These are phyloP conservation scores for Agonopterix arenella DNA, from an alignment of 2,888 invertebrate species.

Conservation along the genomic window DNA sequence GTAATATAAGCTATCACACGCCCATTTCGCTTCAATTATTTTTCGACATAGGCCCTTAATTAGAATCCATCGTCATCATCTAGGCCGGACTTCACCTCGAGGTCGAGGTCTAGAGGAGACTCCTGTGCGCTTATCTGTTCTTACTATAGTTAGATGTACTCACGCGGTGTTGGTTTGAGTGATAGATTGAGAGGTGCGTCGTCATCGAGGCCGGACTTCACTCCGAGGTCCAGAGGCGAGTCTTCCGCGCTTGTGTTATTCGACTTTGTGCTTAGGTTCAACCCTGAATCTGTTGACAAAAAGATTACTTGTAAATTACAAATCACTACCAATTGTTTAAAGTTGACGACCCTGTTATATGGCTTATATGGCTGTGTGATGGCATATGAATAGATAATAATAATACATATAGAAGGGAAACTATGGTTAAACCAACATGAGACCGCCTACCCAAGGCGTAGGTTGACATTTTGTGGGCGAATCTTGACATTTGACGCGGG, in stretches of 20 bases:
- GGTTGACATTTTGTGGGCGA: no score
- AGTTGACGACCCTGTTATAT: no score
- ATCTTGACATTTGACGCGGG: no score
- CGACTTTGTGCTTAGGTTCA: constrained; percentile 64
- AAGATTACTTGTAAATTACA: background rate
- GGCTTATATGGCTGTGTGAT: no score
- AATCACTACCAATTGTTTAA: no score
- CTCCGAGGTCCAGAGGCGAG: constrained; percentile 67
- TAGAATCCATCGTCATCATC: constrained; percentile 75
- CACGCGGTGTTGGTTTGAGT: constrained; percentile 80
- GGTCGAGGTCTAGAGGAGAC: constrained; percentile 67
- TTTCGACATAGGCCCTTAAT: no score
- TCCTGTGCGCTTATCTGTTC: constrained; percentile 40
- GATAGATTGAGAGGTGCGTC: constrained; percentile 91
- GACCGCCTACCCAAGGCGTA: no score
- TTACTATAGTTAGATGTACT: constrained; percentile 15
- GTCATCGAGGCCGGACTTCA: constrained; percentile 66
- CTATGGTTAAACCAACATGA: no score
- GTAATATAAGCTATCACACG: no score
- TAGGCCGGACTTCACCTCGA: constrained; percentile 34
- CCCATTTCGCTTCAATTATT: no score
- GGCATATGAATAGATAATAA: no score
- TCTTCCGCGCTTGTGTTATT: constrained; percentile 43
- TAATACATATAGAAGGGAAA: no score
- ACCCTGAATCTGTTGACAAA: constrained; percentile 41